Evolutionary conservation across 2,113 vertebrate genomes (phyloP).

Genomic region (Strix uralensis): DNA sequence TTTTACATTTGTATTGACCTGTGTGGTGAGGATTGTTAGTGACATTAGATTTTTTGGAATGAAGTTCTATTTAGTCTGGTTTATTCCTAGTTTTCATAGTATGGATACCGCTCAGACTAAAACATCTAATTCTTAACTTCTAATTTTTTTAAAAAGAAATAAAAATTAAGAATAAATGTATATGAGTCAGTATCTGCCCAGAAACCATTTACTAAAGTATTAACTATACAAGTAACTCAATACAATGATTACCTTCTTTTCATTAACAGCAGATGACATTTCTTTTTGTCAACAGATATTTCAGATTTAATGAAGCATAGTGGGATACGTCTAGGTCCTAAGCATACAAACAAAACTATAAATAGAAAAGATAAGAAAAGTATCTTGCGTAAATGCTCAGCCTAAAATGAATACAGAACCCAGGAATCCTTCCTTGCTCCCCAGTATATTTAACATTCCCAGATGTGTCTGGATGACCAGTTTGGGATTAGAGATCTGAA

Average conservation of each 20-base stretch:
- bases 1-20: neutral
- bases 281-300: slow-evolving; percentile 17
- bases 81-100: neutral
- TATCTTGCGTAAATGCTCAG: slow-evolving; percentile 7
- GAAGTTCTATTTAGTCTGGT: neutral
- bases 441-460: slow-evolving; percentile 33
- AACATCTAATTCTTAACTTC: neutral
- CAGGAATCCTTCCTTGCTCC: slow-evolving; percentile 43
- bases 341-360: slow-evolving; percentile 51
- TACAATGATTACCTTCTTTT: neutral
- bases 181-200: neutral
- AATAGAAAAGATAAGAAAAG: slow-evolving; percentile 49
- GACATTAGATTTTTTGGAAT: neutral
- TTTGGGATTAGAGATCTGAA: neutral
- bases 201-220: neutral
- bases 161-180: neutral
- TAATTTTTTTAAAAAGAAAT: neutral
- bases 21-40: neutral
- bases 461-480: slow-evolving; percentile 44
- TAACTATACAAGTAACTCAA: neutral
- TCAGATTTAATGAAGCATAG: slow-evolving; percentile 7
- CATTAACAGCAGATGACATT: neutral
- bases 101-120: neutral
- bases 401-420: slow-evolving; percentile 20
- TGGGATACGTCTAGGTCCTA: neutral